Evolutionary conservation across 2,113 vertebrate genomes (phyloP).

Genomic region (Alaudala cheleensis): DNA sequence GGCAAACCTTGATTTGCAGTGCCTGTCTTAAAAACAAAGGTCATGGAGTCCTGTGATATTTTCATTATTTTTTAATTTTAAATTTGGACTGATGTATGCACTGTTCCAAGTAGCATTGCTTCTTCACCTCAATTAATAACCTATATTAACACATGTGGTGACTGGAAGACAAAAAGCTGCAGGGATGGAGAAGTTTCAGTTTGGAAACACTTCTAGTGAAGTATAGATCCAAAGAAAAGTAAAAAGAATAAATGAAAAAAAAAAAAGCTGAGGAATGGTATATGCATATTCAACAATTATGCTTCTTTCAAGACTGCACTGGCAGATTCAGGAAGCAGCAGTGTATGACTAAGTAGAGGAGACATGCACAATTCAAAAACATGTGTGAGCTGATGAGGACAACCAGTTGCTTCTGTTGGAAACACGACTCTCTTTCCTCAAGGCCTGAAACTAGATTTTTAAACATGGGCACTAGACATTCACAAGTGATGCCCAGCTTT

Average conservation of each 20-base stretch:
- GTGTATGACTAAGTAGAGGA: background rate
- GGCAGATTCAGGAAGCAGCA: background rate
- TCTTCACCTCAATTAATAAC: background rate
- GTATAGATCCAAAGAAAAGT: background rate
- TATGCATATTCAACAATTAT: background rate
- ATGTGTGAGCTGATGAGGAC: background rate
- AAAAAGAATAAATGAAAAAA: background rate
- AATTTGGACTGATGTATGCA: background rate
- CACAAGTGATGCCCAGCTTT: background rate
- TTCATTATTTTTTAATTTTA: background rate
- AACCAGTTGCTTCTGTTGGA: background rate
- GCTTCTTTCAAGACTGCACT: background rate
- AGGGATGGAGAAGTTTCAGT: background rate
- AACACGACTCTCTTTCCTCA: background rate
- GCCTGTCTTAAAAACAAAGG: background rate
- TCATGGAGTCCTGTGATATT: background rate
- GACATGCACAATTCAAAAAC: background rate
- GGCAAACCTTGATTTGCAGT: background rate
- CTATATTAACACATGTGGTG: too few species aligned
- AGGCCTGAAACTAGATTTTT: background rate
- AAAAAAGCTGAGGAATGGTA: background rate
- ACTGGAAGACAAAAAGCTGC: background rate
- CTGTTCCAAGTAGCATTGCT: background rate
- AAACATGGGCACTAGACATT: background rate
- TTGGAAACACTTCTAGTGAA: background rate